Evolutionary conservation across 1,140 invertebrate genomes (phyloP), one percentile per base, ranked within the genome.

Genomic region (Paraescarpia echinospica): DNA sequence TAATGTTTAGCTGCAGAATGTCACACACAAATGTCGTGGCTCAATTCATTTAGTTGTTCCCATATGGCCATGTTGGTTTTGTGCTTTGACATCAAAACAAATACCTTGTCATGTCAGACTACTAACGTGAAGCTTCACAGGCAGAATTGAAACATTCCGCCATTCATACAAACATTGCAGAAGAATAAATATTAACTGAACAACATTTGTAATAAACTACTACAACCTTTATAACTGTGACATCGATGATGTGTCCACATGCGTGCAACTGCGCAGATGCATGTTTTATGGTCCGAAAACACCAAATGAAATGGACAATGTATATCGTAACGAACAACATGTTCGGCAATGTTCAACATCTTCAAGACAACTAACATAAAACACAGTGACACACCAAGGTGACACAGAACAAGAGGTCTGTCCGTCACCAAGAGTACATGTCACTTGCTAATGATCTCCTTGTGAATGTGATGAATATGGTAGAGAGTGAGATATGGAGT

Each of bases 181-280:
- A 77, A 77, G 59, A 77, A 77, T 77, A 77, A 77, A 77, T 77
- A 77, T 77, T 77, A 77, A 77, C 59, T 77, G 59, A 77, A 77
- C 59, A 77, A 77, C 59, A 77, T 77, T 77, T 77, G 59, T 77
- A 77, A 77, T 77, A 77, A 77, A 77, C 59, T 77, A 77, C 59
- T 77, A 77, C 59, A 77, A 77, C 59, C 59, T 77, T 77, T 77
- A 12, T 18, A 77, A 77, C 59, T 77, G 59, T 77, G 14, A 77
- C 59, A 77, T 77, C 2, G 22, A 77, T 77, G 8, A 77, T 77
- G 59, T 18, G 22, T 77, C 22, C 27, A 77, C 59, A 31, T 27
- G 27, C 22, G 27, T 31, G 22, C 59, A 77, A 18, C 27, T 77
- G 59, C 27, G 22, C 22, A 18, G 22, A 77, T 27, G 27, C 59